Evolutionary conservation across 1,140 invertebrate genomes (phyloP).

Genomic region (Penaeus indicus): DNA sequence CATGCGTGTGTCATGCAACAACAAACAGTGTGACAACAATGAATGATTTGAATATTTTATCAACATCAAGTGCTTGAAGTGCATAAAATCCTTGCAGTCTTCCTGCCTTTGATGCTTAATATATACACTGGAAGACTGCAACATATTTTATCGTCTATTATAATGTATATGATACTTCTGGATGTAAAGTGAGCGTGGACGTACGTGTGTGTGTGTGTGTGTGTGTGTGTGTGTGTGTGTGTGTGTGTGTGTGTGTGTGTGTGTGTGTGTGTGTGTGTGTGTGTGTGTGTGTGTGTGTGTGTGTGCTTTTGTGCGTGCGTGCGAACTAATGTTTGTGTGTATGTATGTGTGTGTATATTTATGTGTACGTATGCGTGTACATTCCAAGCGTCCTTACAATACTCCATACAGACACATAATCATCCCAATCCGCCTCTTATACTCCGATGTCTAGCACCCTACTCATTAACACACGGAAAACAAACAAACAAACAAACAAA

Average conservation of each 20-base stretch:
- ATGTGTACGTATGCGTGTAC: too few species aligned
- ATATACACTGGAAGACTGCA: neutral
- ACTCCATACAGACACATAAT: too few species aligned
- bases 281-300: slow-evolving; percentile 11
- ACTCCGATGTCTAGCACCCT: too few species aligned
- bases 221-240: neutral
- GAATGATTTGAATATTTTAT: too few species aligned
- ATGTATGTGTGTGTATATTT: slow-evolving; percentile 6
- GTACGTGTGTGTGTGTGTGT: neutral
- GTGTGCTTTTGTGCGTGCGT: slow-evolving; percentile 16
- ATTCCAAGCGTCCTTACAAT: too few species aligned
- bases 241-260: slow-evolving; percentile 1
- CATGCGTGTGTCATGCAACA: too few species aligned
- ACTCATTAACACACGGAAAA: too few species aligned
- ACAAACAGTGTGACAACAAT: too few species aligned
- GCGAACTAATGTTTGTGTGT: slow-evolving; percentile 20
- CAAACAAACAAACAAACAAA: neutral
- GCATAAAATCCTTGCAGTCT: too few species aligned
- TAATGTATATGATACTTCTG: neutral
- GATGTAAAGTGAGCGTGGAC: neutral
- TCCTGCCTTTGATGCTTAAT: neutral
- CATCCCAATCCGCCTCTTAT: too few species aligned
- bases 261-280: slow-evolving; percentile 15
- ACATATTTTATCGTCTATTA: neutral
- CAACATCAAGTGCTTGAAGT: too few species aligned